These are phyloP conservation scores for Cristatella mucedo DNA, from an alignment of 2,888 invertebrate genomes.

Conservation along the genomic window DNA sequence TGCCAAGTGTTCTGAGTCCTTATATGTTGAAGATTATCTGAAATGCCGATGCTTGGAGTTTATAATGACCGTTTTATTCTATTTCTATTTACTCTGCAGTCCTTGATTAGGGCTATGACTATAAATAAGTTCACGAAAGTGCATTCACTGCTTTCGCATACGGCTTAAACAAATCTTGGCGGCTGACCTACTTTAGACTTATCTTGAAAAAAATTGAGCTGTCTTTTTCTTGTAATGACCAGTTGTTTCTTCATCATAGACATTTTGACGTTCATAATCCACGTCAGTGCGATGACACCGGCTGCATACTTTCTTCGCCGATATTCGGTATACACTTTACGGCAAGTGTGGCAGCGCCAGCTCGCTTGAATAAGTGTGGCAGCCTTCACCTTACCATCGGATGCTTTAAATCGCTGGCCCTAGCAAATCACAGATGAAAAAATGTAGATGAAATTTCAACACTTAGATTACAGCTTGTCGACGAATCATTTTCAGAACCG, in stretches of 20 bases:
- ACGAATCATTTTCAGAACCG: background rate
- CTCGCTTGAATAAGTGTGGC: conserved; percentile 32
- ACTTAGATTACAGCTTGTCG: no score
- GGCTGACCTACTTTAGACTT: conserved; percentile 23
- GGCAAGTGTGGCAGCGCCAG: conserved; percentile 24
- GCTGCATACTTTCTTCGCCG: conserved; percentile 36
- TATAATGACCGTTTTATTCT: no score
- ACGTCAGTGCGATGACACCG: conserved; percentile 35
- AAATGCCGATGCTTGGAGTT: no score
- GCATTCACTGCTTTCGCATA: no score
- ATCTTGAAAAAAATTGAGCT: conserved; percentile 25
- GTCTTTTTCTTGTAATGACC: conserved; percentile 22
- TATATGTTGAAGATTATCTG: no score
- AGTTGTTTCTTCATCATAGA: conserved; percentile 28
- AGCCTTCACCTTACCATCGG: conserved; percentile 25
- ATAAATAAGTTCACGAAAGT: no score
- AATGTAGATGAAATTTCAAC: no score
- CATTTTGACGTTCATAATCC: conserved; percentile 37
- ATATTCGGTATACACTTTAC: conserved; percentile 28
- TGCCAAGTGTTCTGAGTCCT: no score
- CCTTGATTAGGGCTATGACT: no score
- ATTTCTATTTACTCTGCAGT: no score
- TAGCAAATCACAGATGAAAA: no score
- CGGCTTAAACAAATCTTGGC: no score
- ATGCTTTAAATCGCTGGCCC: conserved; percentile 30